Conservation (phyloP, 2,888 invertebrate genomes). For the Cecidostiba fungosa region DNA sequence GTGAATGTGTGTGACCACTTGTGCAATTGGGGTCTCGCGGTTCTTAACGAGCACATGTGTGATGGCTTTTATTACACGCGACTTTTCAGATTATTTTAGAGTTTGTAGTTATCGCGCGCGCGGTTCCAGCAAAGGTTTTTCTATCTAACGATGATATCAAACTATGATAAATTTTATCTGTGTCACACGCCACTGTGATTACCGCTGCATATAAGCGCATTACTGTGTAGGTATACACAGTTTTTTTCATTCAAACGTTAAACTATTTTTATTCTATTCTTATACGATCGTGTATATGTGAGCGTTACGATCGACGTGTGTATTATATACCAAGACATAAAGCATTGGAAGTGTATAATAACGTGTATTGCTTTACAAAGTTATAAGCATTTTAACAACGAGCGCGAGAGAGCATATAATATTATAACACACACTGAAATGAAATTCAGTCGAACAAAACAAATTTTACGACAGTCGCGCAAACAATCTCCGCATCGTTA, state of each 20-base stretch:
- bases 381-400: too few relatives aligned
- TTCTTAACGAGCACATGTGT: neutral
- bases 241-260: too few relatives aligned
- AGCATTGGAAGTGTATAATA: neutral
- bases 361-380: neutral
- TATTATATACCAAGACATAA: too few relatives aligned
- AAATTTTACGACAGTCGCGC: slow-evolving; percentile 10
- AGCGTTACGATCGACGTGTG: too few relatives aligned
- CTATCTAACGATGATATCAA: neutral
- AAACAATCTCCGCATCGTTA: neutral
- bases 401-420: too few relatives aligned
- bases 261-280: too few relatives aligned
- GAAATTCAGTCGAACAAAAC: neutral
- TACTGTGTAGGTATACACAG: too few relatives aligned
- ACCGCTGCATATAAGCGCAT: neutral
- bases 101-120: neutral
- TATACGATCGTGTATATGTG: too few relatives aligned
- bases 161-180: neutral
- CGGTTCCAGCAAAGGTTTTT: neutral
- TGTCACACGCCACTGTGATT: neutral
- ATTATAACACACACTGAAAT: neutral
- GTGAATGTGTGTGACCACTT: neutral
- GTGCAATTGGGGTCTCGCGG: too few relatives aligned
- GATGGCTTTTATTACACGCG: neutral
- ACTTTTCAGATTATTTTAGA: neutral